Base-by-base conservation (phyloP, 2,888 invertebrate genomes). In the Eupithecia insigniata region DNA sequence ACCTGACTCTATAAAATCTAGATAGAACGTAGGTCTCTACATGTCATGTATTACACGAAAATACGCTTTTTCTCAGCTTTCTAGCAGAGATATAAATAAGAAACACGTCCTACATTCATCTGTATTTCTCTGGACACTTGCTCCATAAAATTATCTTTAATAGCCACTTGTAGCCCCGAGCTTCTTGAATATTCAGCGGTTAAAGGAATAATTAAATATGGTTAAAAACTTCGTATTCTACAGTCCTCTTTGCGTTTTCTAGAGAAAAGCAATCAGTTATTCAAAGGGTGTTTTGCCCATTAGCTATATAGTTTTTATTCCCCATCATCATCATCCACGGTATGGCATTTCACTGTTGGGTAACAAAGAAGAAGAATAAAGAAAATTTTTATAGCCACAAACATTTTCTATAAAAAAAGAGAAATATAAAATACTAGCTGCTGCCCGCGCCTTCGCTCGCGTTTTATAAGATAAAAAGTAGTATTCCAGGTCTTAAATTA, bases 151-250 rank as follows among this genome's bases (percentile, higher is more conserved):
- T 80, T 79, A 81, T 79, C 72, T 77, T 83, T 80, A 82, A 82
- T 80, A 74, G 71, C 70, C 68, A 77, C 77, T 76, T 80, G 78
- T 79, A 79, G 80, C 80, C 81, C 81, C 72, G 79, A 79, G 76
- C 79, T 80, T 74, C 76, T 87, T 92, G 90, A 92, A 92, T 92
- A 92, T 92, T 91, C 91, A 92, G 78, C 86, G 85, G 78, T 85
- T 85, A 88, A 84, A 87, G 84, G 90, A 88, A 90, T 90, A 91
- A 91, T 92, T 89, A 91, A 92, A 91, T 87, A 87, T 87, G 83
- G 88, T 87, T 91, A 90, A 90, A 90, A 91, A 91, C 87, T 88
- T 55, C 22, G 46, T 51, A 26, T 55, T 55, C 55, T 55, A 55
- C 55, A 26, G 26, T 55, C 55, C 10, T 92, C 88, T 88, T 92